Evolutionary conservation across 2,113 vertebrate species (phyloP), one percentile per base, ranked within the genome.

Genomic region (Trichomycterus rosablanca): DNA sequence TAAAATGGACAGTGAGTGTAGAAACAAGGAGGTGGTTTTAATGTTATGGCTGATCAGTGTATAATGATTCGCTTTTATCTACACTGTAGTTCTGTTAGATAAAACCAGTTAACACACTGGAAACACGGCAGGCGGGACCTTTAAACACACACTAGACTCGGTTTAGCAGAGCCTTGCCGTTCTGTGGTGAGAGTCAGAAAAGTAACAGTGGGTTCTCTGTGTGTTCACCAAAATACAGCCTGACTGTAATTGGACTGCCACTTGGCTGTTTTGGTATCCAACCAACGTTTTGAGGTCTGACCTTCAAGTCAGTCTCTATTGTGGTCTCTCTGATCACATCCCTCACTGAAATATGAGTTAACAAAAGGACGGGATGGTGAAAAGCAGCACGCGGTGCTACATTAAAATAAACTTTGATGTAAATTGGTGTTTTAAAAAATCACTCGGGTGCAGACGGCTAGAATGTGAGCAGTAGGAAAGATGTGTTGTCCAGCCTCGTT

Each of bases 101-200:
- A 49, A 50, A 71, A 23, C 51, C 8, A 79, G 73, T 74, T 74
- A 72, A 63, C 30, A 20, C 72, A 65, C 65, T 26, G 64, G 74
- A 32, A 39, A 73, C 81, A 81, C 39, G 72, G 74, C 76, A 72
- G 69, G 68, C 57, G 59, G 78, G 75, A 77, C 76, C 75, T 70
- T 57, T 76, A 78, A 61, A 65, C 59, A 79, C 85, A 80, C 75
- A 78, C 51, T 75, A 78, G 76, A 76, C 78, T 75, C 66, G 71
- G 72, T 73, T 71, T 57, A 62, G 72, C 64, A 82, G 74, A 55
- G 50, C 72, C 45, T 78, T 82, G 32, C 80, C 50, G 76, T 81
- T 83, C 5, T 81, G 81, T 74, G 83, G 80, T 75, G 55, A 62
- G 49, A 11, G 53, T 45, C 67, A 73, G 30, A 79, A 68, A 80